phyloP scores from a whole-genome alignment of 92 coral and sea anemone genomes.

The Zoanthus gigantus region DNA sequence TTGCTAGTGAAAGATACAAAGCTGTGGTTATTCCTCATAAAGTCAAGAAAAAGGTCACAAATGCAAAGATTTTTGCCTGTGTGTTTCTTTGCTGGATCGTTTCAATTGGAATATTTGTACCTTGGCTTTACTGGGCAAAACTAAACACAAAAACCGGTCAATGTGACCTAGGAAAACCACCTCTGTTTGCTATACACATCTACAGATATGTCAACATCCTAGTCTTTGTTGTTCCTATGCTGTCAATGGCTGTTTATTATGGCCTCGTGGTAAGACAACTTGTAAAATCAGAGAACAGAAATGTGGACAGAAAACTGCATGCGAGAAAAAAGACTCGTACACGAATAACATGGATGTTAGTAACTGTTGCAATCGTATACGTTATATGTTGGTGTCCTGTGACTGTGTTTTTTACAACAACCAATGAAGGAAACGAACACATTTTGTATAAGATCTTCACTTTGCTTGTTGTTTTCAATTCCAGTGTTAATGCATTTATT shows the following conservation, averaged over 20 bases:
- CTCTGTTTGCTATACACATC: not conserved
- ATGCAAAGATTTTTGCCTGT: not conserved
- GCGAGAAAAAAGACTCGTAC: not conserved
- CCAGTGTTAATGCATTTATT: conserved; percentile 30
- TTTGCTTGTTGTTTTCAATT: conserved; percentile 10
- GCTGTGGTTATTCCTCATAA: conserved; percentile 34
- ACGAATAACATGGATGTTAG: conserved; percentile 28
- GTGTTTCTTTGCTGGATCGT: not conserved
- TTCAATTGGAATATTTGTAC: not conserved
- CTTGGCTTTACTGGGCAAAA: conserved; percentile 41
- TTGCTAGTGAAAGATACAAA: conserved; percentile 35
- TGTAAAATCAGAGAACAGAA: not conserved
- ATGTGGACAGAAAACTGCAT: not conserved
- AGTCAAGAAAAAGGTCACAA: conserved; percentile 26
- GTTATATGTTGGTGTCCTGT: conserved; percentile 28
- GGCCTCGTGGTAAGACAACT: conserved; percentile 25
- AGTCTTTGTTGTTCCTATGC: conserved; percentile 14
- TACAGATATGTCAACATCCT: conserved; percentile 24
- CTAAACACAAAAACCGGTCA: conserved; percentile 9
- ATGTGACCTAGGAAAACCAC: conserved; percentile 20
- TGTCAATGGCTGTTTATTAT: conserved; percentile 5
- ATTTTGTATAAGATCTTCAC: conserved; percentile 21
- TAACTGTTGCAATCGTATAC: not conserved
- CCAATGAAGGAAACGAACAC: conserved; percentile 24
- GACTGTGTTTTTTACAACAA: conserved; percentile 21